A percentile compares a stretch with the other conserved stretches of the same genome.
Evolutionary conservation across 2,888 invertebrate genomes (phyloP).

Genomic region (Oscheius sp.): DNA sequence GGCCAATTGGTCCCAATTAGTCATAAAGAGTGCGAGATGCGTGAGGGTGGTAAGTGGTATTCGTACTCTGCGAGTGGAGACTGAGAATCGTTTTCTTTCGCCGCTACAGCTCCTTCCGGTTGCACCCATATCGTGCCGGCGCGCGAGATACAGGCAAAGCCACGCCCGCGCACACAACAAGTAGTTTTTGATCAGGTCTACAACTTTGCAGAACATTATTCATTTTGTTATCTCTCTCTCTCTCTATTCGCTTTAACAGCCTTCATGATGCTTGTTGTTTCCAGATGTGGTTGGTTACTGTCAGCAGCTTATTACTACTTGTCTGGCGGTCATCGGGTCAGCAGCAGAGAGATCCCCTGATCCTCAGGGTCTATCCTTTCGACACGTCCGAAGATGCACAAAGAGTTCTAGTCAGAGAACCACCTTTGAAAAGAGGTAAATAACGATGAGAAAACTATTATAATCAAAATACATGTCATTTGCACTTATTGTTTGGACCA

Average conservation of each 20-base stretch:
- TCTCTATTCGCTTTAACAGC: background rate
- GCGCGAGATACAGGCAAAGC: too few species aligned
- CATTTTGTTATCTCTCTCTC: constrained; percentile 1
- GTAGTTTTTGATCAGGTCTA: too few species aligned
- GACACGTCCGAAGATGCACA: constrained; percentile 16
- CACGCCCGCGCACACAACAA: too few species aligned
- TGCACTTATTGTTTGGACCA: background rate
- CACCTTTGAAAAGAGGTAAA: constrained; percentile 32
- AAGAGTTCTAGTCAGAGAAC: constrained; percentile 22
- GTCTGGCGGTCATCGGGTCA: background rate
- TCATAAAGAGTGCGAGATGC: too few species aligned
- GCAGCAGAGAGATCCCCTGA: constrained; percentile 10
- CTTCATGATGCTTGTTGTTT: background rate
- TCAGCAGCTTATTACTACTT: constrained; percentile 20
- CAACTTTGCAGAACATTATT: too few species aligned
- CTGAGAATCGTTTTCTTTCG: too few species aligned
- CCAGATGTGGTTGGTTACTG: constrained; percentile 29
- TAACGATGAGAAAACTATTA: background rate
- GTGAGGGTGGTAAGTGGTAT: too few species aligned
- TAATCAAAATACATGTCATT: background rate
- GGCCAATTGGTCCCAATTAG: too few species aligned
- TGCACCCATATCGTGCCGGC: too few species aligned
- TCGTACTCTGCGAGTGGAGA: too few species aligned
- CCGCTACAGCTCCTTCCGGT: too few species aligned
- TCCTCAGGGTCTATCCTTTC: constrained; percentile 10